phyloP scores from a whole-genome alignment of 2,888 invertebrate genomes.

The Crioceris asparagi region DNA sequence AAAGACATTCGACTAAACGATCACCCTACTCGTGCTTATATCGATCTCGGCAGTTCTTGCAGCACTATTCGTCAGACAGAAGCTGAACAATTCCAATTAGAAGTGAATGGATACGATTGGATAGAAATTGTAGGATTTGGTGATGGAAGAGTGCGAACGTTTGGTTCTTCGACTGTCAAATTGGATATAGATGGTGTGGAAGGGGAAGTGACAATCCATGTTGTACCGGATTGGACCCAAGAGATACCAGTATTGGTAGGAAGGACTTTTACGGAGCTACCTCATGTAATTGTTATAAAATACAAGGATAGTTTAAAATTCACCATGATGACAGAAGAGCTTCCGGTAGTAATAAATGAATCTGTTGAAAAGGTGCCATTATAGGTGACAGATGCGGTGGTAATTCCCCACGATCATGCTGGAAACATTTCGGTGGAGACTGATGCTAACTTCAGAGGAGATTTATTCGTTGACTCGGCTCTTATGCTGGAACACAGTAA shows the following conservation, averaged over 20 bases:
- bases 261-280: constrained; percentile 12
- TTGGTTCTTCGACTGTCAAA: constrained; percentile 7
- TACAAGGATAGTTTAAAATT: constrained; percentile 13
- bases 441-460: too few relatives aligned
- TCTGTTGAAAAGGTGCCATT: too few relatives aligned
- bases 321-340: too few relatives aligned
- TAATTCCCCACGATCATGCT: too few relatives aligned
- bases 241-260: constrained; percentile 15
- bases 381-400: too few relatives aligned
- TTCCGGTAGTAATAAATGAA: too few relatives aligned
- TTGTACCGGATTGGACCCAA: constrained; percentile 14
- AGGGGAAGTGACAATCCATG: constrained; percentile 7
- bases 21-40: constrained; percentile 10
- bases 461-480: too few relatives aligned
- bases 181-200: constrained; percentile 12
- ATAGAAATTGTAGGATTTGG: constrained; percentile 14
- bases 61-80: constrained; percentile 10
- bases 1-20: constrained; percentile 11
- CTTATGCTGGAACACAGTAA: too few relatives aligned
- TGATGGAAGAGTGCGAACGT: constrained; percentile 8
- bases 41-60: constrained; percentile 16
- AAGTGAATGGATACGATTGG: constrained; percentile 2
- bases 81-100: constrained; percentile 6
- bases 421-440: too few relatives aligned
- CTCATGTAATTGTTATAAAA: constrained; percentile 11